Percentiles rank a stretch among this genome's conserved stretches.
Conservation (phyloP, 2,888 invertebrate species). For the Tetramorium bicarinatum region DNA sequence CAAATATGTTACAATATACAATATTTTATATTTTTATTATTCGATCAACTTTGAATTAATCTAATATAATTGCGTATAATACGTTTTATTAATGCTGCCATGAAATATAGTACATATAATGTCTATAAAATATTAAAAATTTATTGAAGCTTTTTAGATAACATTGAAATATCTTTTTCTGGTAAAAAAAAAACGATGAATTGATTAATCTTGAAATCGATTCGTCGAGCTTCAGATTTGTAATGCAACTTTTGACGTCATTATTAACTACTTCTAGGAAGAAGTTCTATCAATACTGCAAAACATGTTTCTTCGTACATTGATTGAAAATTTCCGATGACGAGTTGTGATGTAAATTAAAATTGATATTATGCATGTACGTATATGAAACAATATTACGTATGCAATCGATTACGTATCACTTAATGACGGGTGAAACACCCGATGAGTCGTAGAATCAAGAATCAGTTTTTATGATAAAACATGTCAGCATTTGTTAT, state of each 20-base stretch:
- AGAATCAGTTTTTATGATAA: not conserved
- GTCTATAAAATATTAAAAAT: not conserved
- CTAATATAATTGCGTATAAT: not conserved
- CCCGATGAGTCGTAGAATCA: not conserved
- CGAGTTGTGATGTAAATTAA: not conserved
- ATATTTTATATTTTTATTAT: not conserved
- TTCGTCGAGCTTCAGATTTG: not conserved
- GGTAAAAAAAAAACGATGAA: not conserved
- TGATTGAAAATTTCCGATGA: not conserved
- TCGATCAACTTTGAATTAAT: not conserved
- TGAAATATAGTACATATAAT: not conserved
- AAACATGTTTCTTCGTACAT: constrained; percentile 8
- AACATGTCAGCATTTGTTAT: not conserved
- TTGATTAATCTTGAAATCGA: not conserved
- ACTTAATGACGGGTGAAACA: not conserved
- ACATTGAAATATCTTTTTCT: not conserved
- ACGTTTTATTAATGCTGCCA: not conserved
- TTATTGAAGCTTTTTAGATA: not conserved
- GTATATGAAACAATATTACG: not conserved
- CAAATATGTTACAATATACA: not conserved
- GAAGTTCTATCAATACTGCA: not conserved
- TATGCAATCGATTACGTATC: not conserved
- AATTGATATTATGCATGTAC: constrained; percentile 9
- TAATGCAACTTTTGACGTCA: not conserved
- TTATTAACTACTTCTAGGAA: not conserved